phyloP scores from a whole-genome alignment of 2,797 vertebrate genomes.

The Eulemur mongoz region DNA sequence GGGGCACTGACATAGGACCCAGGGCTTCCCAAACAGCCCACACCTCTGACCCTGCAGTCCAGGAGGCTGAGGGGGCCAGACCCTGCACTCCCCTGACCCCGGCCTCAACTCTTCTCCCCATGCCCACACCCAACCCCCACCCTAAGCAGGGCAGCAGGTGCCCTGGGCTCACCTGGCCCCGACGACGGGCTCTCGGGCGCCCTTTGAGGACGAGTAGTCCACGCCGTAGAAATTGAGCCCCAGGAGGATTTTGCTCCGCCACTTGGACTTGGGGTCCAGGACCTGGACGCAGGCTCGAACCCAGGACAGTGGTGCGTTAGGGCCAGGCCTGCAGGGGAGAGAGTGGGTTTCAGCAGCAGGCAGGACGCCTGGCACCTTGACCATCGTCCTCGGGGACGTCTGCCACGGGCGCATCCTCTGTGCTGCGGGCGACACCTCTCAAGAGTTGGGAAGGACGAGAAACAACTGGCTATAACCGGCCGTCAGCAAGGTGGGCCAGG shows the following conservation, averaged over 20 bases:
- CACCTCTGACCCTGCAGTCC: neutral
- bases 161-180: slow-evolving; percentile 83
- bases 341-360: neutral
- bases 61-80: neutral
- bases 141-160: neutral
- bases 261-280: slow-evolving; percentile 91
- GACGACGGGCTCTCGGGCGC: slow-evolving; percentile 90
- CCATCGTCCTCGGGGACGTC: fast-evolving
- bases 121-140: neutral
- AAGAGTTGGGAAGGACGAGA: neutral
- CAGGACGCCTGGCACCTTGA: neutral
- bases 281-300: slow-evolving; percentile 93
- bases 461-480: neutral
- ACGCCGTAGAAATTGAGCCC: slow-evolving; percentile 97
- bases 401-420: fast-evolving
- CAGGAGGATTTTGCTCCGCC: slow-evolving; percentile 96
- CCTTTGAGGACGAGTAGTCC: slow-evolving; percentile 91
- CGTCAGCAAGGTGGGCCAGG: no score
- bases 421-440: neutral
- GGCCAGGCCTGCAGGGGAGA: slow-evolving; percentile 88
- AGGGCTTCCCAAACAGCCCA: neutral
- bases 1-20: neutral
- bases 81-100: neutral
- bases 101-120: neutral
- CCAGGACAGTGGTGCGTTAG: slow-evolving; percentile 95